A percentile compares a stretch with the other conserved stretches of the same genome.
Evolutionary conservation across 2,797 vertebrate species (phyloP).

Genomic region (Paguma larvata): DNA sequence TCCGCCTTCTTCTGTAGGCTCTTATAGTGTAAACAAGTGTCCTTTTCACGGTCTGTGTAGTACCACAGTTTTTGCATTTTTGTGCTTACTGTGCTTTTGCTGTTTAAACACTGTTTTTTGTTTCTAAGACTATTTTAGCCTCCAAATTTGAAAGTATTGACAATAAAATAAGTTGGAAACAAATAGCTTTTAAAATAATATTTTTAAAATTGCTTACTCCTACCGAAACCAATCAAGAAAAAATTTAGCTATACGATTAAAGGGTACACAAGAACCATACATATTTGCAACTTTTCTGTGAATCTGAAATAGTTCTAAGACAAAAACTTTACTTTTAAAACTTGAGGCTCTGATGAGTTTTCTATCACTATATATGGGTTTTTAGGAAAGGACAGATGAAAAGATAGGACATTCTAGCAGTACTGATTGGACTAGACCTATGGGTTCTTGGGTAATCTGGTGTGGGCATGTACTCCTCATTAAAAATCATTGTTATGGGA

Average conservation of each 20-base stretch:
- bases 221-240: constrained; percentile 27
- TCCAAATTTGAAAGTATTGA: neutral
- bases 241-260: neutral
- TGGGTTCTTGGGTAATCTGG: neutral
- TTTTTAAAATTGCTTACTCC: constrained; percentile 28
- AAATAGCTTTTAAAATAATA: neutral
- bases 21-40: neutral
- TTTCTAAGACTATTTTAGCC: neutral
- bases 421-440: neutral
- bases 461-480: neutral
- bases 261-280: neutral
- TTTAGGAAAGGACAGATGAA: constrained; percentile 36
- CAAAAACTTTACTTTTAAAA: neutral
- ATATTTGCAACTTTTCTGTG: neutral
- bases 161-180: constrained; percentile 8
- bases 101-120: constrained; percentile 17
- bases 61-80: neutral
- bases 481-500: neutral
- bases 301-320: constrained; percentile 51
- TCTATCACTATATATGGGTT: neutral
- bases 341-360: neutral
- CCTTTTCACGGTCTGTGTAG: neutral
- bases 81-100: constrained; percentile 6
- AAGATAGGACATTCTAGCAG: neutral
- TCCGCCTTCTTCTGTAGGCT: neutral